These are phyloP conservation scores for Leptoclinus maculatus DNA, from an alignment of 2,797 vertebrate species.

Conservation along the genomic window DNA sequence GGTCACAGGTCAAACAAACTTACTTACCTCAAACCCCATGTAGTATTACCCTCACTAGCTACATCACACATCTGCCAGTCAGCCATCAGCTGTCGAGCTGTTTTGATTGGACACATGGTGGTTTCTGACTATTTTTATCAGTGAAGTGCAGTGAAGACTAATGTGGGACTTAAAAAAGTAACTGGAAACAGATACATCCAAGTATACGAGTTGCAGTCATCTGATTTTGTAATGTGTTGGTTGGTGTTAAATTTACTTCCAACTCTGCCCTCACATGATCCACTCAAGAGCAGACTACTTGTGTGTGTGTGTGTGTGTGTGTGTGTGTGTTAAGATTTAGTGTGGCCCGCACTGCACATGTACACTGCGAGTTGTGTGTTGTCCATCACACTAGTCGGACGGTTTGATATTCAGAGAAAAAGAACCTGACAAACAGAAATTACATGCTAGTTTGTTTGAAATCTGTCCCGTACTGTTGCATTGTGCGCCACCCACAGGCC, in stretches of 20 bases:
- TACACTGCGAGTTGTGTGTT: background rate
- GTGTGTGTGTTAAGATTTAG: slow-evolving; percentile 13
- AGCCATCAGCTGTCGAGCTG: background rate
- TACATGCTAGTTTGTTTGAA: slow-evolving; percentile 7
- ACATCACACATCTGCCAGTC: slow-evolving; percentile 8
- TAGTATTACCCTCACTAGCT: slow-evolving; percentile 8
- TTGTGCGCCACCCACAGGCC: slow-evolving; percentile 45
- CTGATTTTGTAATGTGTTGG: slow-evolving; percentile 42
- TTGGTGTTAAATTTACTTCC: slow-evolving; percentile 47
- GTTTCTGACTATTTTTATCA: slow-evolving; percentile 19
- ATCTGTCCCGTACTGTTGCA: slow-evolving; percentile 35
- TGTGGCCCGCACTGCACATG: background rate
- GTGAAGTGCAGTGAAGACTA: background rate
- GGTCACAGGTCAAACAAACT: slow-evolving; percentile 54
- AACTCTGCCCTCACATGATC: slow-evolving; percentile 23
- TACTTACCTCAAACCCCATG: slow-evolving; percentile 29
- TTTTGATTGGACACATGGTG: background rate
- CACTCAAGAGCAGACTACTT: slow-evolving; percentile 12
- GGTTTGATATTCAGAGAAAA: background rate
- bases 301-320: background rate
- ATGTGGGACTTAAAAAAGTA: slow-evolving; percentile 17
- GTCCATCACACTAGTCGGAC: background rate
- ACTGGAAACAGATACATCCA: slow-evolving; percentile 40
- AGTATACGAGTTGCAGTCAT: slow-evolving; percentile 42
- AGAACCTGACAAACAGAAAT: slow-evolving; percentile 24